These are phyloP conservation scores for Atherinosoma microstoma DNA, from an alignment of 2,797 vertebrate species.

Conservation along the genomic window DNA sequence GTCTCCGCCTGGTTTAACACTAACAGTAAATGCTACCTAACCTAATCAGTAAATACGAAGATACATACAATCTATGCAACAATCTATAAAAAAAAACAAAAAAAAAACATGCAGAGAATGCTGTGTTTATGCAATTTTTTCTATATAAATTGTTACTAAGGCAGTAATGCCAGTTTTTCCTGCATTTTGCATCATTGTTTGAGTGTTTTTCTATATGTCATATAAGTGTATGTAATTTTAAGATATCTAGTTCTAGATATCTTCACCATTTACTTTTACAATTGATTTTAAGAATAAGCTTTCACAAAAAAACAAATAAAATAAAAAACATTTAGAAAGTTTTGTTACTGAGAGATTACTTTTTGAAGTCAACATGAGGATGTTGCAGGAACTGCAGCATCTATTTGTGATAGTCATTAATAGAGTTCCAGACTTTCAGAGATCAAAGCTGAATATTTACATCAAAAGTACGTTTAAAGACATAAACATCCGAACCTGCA, in stretches of 20 bases:
- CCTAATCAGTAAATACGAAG: no score
- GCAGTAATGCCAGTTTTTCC: no score
- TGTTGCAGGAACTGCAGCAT: slow-evolving; percentile 31
- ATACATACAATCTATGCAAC: no score
- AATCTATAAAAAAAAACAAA: not conserved
- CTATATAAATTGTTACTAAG: not conserved
- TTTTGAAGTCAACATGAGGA: slow-evolving; percentile 43
- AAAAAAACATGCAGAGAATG: not conserved
- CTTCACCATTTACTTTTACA: not conserved
- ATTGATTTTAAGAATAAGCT: not conserved
- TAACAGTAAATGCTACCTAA: not conserved
- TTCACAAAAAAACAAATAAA: not conserved
- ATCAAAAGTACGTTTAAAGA: no score
- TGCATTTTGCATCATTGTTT: no score
- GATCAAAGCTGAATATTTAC: not conserved
- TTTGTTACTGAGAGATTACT: slow-evolving; percentile 13
- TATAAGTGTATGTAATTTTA: no score
- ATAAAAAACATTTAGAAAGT: not conserved
- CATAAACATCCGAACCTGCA: not conserved
- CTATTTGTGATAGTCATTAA: not conserved
- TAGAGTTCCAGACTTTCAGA: not conserved
- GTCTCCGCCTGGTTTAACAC: no score
- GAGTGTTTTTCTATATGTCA: no score
- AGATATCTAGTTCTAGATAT: not conserved
- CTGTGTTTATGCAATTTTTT: not conserved